These are phyloP conservation scores for Albula goreensis DNA, from an alignment of 2,113 vertebrate genomes.

Conservation along the genomic window DNA sequence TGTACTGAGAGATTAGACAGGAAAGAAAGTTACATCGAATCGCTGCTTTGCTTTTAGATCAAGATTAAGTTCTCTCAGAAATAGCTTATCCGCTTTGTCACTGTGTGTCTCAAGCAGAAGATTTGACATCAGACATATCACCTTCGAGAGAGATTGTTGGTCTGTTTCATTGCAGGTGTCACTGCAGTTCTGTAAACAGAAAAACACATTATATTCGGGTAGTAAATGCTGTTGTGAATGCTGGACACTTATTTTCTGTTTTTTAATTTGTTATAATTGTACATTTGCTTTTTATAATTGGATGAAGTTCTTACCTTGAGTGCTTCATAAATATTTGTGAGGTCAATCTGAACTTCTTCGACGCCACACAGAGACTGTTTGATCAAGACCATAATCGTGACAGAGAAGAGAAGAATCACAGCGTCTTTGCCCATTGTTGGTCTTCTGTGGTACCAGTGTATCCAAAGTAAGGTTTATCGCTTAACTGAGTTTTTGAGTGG, in stretches of 20 bases:
- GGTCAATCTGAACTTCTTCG: accelerated
- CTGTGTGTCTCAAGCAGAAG: not conserved
- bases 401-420: not conserved
- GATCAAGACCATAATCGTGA: too few relatives aligned
- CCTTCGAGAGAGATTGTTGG: too few relatives aligned
- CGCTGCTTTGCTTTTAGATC: not conserved
- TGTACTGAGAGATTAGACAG: not conserved
- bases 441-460: not conserved
- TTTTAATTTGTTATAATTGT: not conserved
- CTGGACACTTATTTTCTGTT: not conserved
- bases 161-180: not conserved
- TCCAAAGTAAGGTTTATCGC: not conserved
- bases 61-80: not conserved
- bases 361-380: not conserved
- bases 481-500: conserved; percentile 12
- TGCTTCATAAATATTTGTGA: too few relatives aligned
- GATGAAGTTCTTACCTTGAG: not conserved
- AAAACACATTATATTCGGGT: not conserved
- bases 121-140: not conserved
- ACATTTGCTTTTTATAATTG: not conserved
- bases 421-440: not conserved
- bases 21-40: not conserved
- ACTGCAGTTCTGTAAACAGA: not conserved
- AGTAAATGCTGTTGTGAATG: not conserved
- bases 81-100: not conserved